Evolutionary conservation across 1,140 invertebrate genomes (phyloP).

Genomic region (Drosophila grimshawi): DNA sequence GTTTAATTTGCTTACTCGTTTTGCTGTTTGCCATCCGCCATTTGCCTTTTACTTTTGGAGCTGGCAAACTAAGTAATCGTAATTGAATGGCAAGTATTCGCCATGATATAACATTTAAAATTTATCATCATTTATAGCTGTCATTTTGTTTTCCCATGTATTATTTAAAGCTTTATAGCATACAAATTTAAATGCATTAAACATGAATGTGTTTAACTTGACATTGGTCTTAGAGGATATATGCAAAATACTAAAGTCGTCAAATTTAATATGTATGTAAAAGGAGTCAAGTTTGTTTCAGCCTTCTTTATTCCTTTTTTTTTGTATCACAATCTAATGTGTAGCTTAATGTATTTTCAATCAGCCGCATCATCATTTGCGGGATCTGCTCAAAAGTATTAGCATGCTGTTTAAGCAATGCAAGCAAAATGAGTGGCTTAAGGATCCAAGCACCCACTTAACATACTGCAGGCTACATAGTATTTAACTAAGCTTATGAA

Average conservation of each 20-base stretch:
- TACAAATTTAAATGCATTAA: no score
- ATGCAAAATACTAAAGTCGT: no score
- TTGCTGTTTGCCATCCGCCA: conserved; percentile 48
- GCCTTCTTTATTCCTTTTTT: no score
- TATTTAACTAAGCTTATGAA: not conserved
- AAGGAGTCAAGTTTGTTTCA: no score
- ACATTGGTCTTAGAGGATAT: no score
- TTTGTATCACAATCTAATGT: no score
- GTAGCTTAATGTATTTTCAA: not conserved
- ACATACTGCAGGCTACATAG: conserved; percentile 5
- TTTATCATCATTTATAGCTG: conserved; percentile 14
- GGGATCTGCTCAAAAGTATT: not conserved
- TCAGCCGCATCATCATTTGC: not conserved
- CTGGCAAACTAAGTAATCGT: conserved; percentile 34
- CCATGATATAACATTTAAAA: conserved; percentile 26
- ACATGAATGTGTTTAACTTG: not conserved
- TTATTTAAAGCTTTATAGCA: not conserved
- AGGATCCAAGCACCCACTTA: conserved; percentile 43
- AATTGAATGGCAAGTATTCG: conserved; percentile 17
- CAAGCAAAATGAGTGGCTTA: conserved; percentile 53
- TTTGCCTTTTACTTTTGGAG: conserved; percentile 14
- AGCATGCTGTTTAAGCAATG: conserved; percentile 16
- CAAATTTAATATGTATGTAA: no score
- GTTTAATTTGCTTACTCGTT: conserved; percentile 75
- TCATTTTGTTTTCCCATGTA: conserved; percentile 5